Percentiles rank a stretch among this genome's conserved stretches.
phyloP scores from a whole-genome alignment of 2,888 invertebrate genomes.

The Notodonta dromedarius region DNA sequence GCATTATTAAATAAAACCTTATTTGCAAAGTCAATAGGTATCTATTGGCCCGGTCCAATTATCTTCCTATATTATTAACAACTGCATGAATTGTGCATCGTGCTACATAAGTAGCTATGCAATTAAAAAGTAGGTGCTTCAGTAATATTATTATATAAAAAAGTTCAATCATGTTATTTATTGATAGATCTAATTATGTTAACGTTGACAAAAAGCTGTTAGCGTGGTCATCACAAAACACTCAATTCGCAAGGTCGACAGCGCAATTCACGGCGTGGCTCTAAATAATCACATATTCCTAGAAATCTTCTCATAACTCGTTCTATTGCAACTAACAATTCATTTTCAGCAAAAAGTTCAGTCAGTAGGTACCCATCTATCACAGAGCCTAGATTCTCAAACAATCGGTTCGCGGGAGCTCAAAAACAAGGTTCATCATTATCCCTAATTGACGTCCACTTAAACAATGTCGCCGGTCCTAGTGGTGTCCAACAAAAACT shows the following conservation, averaged over 20 bases:
- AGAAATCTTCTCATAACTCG: background rate
- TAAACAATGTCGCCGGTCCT: slow-evolving; percentile 72
- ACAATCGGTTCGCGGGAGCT: slow-evolving; percentile 56
- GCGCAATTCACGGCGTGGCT: background rate
- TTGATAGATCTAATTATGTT: background rate
- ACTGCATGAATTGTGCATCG: no score
- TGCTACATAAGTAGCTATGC: no score
- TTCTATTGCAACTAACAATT: slow-evolving; percentile 19
- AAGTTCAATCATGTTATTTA: no score
- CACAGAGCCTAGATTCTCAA: slow-evolving; percentile 47
- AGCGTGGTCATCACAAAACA: background rate
- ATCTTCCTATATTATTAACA: no score
- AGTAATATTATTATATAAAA: no score
- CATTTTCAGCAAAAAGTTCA: slow-evolving; percentile 36
- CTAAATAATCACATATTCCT: slow-evolving; percentile 1
- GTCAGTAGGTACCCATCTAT: slow-evolving; percentile 35
- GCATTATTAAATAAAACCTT: no score
- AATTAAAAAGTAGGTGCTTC: no score
- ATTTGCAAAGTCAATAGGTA: no score
- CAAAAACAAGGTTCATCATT: slow-evolving; percentile 74
- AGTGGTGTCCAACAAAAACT: slow-evolving; percentile 70
- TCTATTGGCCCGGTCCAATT: no score
- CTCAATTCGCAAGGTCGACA: background rate
- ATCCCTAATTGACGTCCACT: slow-evolving; percentile 77
- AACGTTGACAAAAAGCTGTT: background rate